Evolutionary conservation across 2,113 vertebrate genomes (phyloP), one percentile per base, ranked within the genome.

Genomic region (Zosterops lateralis): DNA sequence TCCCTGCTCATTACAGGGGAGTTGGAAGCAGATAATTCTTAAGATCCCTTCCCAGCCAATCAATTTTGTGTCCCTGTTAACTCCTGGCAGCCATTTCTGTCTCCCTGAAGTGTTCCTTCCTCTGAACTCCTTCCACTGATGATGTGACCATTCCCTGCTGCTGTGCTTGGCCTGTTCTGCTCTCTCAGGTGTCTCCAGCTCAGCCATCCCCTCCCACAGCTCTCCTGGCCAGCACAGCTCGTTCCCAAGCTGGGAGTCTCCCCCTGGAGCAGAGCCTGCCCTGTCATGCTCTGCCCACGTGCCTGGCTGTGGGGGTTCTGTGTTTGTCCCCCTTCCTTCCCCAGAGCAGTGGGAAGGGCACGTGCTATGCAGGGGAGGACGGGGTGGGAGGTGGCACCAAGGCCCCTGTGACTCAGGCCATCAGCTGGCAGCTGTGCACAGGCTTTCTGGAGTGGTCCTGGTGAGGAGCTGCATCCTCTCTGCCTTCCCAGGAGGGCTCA

Each of bases 141-240:
- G 0, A 10, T 6, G 0, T 10, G 24, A 4, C 14, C 6, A 4
- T 32, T 65, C 34, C n/a, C n/a, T 61, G 45, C 45, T 44, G 36
- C 12, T 0, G 1, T 21, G 48, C 54, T 32, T 19, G 67, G 67
- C 64, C 48, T 29, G 6, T 40, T 44, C 48, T 47, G 25, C 57
- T 28, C 31, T 8, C 53, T 14, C 50, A 6, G 34, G 57, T 34
- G 75, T 66, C 51, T 7, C 3, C 8, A 76, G 58, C 44, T 24
- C 72, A 32, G 64, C 21, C 16, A 10, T 14, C 17, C 40, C 34
- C 66, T 44, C 50, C 75, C 38, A 1, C 4, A 20, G 71, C 57
- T 61, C n/a, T 20, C 42, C n/a, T 12, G 57, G 48, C 54, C 88
- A n/a, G 58, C 79, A 15, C 57, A 47, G 62, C 57, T 42, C 7